Base-by-base conservation (phyloP, 2,888 invertebrate species). In the Ypsolopha sequella region DNA sequence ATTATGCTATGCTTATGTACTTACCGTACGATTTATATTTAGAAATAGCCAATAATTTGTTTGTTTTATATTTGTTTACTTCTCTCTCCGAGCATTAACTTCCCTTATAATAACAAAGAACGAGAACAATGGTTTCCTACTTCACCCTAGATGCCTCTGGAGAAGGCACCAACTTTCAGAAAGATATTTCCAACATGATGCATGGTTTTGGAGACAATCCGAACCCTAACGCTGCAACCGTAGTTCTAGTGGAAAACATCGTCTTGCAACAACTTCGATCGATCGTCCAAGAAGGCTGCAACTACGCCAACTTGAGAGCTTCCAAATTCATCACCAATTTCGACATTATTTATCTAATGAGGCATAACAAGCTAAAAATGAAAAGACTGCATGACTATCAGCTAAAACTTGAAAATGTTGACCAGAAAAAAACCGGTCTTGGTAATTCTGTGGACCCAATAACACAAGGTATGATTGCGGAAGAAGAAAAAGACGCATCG, bases 171-270 rank as follows among this genome's bases (percentile, higher is more conserved):
- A 87, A 88, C 52, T 90, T 88, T 61, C 88, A 88, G 66, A 85
- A 88, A 76, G 94, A 95, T 80, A 94, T 95, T 59, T 91, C 93
- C 0, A 89, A 91, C 62, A 95, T 96, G 90, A 94, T 96, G 96
- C 93, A 95, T 62, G 96, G 96, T n/a, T 95, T 96, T 68, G 97
- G 97, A 0, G 97, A 97, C 67, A 93, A 93, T 64, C 90, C 92
- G 14, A 91, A 91, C 55, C 96, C 97, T 0, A 89, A 94, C 43
- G 88, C 91, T 0, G 95, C 94, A 45, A 94, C 96, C 1, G 96
- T 96, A 0, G 89, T 91, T 52, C 78, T 97, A 48, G 92, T 97
- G 0, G 96, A 97, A 78, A 92, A 90, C 56, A 92, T 97, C 52
- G 91, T 96, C 0, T 88, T 93, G 51, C 92, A 93, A 60, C 96